These are phyloP conservation scores for Gonioctena quinquepunctata DNA, from an alignment of 1,140 invertebrate genomes.

Conservation along the genomic window DNA sequence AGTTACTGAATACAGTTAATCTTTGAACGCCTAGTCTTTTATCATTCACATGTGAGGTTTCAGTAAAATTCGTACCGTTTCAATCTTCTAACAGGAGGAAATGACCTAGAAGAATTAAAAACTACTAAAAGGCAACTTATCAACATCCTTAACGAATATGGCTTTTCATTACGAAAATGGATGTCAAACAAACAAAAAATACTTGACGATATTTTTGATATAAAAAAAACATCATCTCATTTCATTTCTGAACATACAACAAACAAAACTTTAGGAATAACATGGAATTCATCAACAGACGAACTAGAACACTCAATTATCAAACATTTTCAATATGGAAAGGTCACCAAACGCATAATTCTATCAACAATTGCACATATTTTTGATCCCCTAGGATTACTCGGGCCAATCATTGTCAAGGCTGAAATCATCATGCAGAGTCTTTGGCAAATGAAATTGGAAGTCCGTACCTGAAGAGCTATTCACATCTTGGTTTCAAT, in stretches of 20 bases:
- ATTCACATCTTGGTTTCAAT: neutral
- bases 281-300: conserved; percentile 14
- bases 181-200: conserved; percentile 31
- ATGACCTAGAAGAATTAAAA: no score
- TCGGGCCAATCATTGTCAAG: conserved; percentile 46
- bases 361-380: conserved; percentile 49
- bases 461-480: neutral
- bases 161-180: conserved; percentile 42
- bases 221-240: conserved; percentile 22
- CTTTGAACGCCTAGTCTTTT: no score
- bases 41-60: no score
- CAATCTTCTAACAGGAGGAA: no score
- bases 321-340: conserved; percentile 28
- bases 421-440: conserved; percentile 19
- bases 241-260: neutral
- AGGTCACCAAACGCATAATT: conserved; percentile 47
- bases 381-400: conserved; percentile 58
- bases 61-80: no score
- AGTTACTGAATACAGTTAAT: no score
- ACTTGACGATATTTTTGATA: conserved; percentile 6
- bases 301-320: conserved; percentile 6
- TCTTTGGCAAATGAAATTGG: conserved; percentile 10
- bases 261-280: conserved; percentile 35
- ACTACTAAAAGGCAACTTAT: conserved; percentile 31
- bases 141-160: conserved; percentile 24